Percentiles rank a stretch among this genome's conserved stretches.
Evolutionary conservation across 2,113 vertebrate genomes (phyloP).

Genomic region (Lampris incognitus): DNA sequence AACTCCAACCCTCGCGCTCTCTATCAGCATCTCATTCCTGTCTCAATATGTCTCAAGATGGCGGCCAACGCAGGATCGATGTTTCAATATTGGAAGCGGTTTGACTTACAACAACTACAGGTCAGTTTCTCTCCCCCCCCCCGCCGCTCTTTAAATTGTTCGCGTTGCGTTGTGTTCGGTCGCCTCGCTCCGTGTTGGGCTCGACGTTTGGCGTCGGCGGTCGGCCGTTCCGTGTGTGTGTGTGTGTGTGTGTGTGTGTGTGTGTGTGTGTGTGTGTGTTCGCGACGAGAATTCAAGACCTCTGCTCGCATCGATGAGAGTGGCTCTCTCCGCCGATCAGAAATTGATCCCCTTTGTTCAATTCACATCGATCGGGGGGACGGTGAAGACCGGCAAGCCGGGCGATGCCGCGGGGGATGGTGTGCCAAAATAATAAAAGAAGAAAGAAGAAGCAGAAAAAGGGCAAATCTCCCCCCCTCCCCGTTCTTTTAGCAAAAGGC

Average conservation of each 20-base stretch:
- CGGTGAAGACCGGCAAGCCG: conserved; percentile 84
- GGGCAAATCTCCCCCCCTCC: too few relatives aligned
- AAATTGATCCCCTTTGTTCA: conserved; percentile 97
- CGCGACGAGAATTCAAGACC: conserved; percentile 74
- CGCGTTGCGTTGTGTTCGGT: background rate
- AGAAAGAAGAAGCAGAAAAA: too few relatives aligned
- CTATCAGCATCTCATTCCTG: conserved; percentile 92
- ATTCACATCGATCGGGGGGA: conserved; percentile 90
- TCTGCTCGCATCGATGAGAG: conserved; percentile 87
- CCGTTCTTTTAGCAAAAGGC: too few relatives aligned
- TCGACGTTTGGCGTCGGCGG: conserved; percentile 57
- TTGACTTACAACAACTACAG: conserved; percentile 98
- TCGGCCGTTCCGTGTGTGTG: conserved; percentile 53
- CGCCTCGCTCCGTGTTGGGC: conserved; percentile 28
- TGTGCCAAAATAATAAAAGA: conserved; percentile 54
- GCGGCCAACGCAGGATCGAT: conserved; percentile 97
- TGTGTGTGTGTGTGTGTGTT: conserved; percentile 49
- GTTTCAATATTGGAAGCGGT: conserved; percentile 98
- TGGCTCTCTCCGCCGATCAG: conserved; percentile 86
- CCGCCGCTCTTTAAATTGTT: conserved; percentile 30
- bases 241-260: background rate
- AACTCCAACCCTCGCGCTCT: conserved; percentile 90
- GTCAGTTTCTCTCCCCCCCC: conserved; percentile 80
- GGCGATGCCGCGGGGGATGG: conserved; percentile 71
- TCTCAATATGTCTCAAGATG: conserved; percentile 98